Evolutionary conservation across 2,797 vertebrate species (phyloP).

Genomic region (Sebastes dallii): DNA sequence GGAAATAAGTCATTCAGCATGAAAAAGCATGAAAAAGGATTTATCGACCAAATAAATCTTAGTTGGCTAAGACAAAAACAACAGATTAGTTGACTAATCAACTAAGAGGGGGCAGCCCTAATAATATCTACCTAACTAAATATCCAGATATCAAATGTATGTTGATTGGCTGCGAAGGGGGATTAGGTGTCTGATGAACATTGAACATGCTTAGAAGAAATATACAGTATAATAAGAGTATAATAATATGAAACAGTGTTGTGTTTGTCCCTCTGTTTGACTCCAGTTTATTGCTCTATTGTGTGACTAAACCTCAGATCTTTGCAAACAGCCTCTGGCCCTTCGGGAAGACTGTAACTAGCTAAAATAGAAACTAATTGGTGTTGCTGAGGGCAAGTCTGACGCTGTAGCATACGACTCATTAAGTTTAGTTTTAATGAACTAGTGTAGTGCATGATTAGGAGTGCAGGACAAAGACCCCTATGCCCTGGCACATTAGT

Average conservation of each 20-base stretch:
- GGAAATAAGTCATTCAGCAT: too few relatives aligned
- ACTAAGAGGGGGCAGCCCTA: too few relatives aligned
- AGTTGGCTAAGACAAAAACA: too few relatives aligned
- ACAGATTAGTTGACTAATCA: too few relatives aligned
- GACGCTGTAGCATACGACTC: constrained; percentile 38
- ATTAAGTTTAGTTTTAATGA: constrained; percentile 71
- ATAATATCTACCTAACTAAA: neutral
- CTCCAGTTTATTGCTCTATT: constrained; percentile 26
- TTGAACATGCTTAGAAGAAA: neutral
- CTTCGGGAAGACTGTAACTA: constrained; percentile 37
- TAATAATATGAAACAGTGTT: neutral
- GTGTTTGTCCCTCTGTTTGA: neutral
- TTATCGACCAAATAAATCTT: too few relatives aligned
- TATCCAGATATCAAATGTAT: neutral
- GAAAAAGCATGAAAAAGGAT: too few relatives aligned
- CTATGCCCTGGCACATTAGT: constrained; percentile 44
- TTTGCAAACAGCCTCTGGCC: constrained; percentile 28
- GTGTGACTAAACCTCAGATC: constrained; percentile 41
- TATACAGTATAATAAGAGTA: neutral
- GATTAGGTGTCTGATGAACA: neutral
- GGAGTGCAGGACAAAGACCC: constrained; percentile 57
- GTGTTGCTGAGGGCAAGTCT: constrained; percentile 45
- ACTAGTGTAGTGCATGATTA: constrained; percentile 63
- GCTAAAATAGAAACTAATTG: constrained; percentile 68
- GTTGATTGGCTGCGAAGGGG: neutral